phyloP scores from a whole-genome alignment of 2,888 invertebrate genomes.

The Drosophila acutilabella region DNA sequence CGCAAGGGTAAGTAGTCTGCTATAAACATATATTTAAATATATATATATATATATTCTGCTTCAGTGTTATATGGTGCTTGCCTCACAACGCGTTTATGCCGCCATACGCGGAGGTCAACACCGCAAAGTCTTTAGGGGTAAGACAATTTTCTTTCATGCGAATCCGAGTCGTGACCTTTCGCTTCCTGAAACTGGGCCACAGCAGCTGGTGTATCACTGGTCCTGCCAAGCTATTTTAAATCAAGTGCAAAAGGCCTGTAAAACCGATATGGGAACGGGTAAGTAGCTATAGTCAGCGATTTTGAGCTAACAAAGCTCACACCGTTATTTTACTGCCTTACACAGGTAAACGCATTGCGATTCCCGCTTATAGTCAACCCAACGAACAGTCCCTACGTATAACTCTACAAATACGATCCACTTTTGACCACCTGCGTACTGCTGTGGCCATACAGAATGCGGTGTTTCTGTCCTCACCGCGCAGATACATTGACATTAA shows the following conservation, averaged over 20 bases:
- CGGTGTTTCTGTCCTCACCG: slow-evolving; percentile 27
- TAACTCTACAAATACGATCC: slow-evolving; percentile 35
- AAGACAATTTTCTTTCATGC: slow-evolving; percentile 33
- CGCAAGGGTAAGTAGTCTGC: slow-evolving; percentile 31
- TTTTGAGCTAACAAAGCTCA: too few relatives aligned
- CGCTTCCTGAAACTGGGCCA: slow-evolving; percentile 1
- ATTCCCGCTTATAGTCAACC: slow-evolving; percentile 47
- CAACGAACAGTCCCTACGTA: slow-evolving; percentile 33
- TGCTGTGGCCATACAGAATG: slow-evolving; percentile 31
- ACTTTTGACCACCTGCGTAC: slow-evolving; percentile 40
- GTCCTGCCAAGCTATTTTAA: slow-evolving; percentile 25
- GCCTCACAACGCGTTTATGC: slow-evolving; percentile 45
- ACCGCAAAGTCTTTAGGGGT: slow-evolving; percentile 42
- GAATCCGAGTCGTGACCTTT: slow-evolving; percentile 43
- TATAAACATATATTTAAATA: neutral
- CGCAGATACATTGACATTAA: slow-evolving; percentile 32
- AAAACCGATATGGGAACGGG: slow-evolving; percentile 38
- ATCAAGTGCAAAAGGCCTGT: slow-evolving; percentile 20
- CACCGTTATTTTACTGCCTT: too few relatives aligned
- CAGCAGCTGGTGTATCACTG: slow-evolving; percentile 39
- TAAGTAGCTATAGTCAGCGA: slow-evolving; percentile 8
- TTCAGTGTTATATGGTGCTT: slow-evolving; percentile 44
- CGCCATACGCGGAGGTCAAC: slow-evolving; percentile 40
- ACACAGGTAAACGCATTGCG: slow-evolving; percentile 22
- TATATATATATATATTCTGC: too few relatives aligned